These are phyloP conservation scores for Aix galericulata DNA, from an alignment of 2,113 vertebrate genomes.

Conservation along the genomic window DNA sequence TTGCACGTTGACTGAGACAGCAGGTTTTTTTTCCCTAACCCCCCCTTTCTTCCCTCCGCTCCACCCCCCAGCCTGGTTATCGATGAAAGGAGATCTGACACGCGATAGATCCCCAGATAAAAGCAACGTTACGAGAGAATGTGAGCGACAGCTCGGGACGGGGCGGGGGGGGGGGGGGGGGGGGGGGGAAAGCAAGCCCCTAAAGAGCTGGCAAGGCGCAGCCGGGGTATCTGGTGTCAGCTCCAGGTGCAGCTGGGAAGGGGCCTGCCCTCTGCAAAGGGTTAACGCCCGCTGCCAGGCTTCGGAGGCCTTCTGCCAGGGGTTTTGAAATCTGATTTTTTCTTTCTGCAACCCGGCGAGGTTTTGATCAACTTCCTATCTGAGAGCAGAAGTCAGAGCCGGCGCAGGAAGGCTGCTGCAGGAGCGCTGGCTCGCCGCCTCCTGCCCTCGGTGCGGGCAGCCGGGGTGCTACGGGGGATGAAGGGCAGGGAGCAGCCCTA, in stretches of 20 bases:
- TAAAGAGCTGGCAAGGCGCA: neutral
- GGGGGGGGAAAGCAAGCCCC: neutral
- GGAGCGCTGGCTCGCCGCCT: neutral
- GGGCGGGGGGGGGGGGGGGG: too few relatives aligned
- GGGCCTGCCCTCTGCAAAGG: neutral
- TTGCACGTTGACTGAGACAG: neutral
- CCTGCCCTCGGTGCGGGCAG: neutral
- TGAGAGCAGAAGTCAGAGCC: slow-evolving; percentile 44
- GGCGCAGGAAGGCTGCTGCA: neutral
- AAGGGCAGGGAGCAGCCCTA: neutral
- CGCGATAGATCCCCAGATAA: neutral
- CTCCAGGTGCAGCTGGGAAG: neutral
- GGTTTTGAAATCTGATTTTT: slow-evolving; percentile 62
- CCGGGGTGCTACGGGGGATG: accelerated
- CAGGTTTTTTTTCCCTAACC: neutral
- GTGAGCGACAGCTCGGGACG: neutral
- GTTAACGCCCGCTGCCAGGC: neutral
- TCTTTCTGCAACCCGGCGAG: slow-evolving; percentile 43
- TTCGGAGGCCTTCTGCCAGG: neutral
- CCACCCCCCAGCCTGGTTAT: neutral
- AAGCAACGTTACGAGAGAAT: neutral
- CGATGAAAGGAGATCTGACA: neutral
- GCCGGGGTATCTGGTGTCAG: neutral
- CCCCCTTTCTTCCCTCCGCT: neutral
- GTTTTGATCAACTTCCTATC: slow-evolving; percentile 61